Evolutionary conservation across 2,888 invertebrate genomes (phyloP).

Genomic region (Temnothorax ravouxi): DNA sequence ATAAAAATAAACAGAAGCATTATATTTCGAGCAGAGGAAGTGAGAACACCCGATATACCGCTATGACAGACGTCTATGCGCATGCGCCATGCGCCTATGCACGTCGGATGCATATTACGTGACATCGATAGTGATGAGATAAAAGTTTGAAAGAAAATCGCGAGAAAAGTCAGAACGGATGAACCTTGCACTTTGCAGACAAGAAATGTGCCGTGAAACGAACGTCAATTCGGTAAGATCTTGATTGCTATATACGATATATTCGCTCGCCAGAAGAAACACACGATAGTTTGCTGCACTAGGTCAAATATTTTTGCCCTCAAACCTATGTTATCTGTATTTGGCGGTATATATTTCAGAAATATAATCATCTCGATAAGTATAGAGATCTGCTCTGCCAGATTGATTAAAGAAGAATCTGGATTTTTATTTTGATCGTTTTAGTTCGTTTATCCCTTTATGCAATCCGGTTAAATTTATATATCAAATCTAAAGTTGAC

Average conservation of each 20-base stretch:
- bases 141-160: conserved; percentile 33
- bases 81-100: neutral
- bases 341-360: neutral
- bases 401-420: neutral
- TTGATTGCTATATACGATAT: conserved; percentile 25
- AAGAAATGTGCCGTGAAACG: conserved; percentile 29
- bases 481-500: neutral
- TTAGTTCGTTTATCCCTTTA: neutral
- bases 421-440: neutral
- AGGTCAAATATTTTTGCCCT: conserved; percentile 33
- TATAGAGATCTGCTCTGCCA: neutral
- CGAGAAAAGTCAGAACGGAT: conserved; percentile 11
- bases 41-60: neutral
- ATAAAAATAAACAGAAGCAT: neutral
- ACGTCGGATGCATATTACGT: neutral
- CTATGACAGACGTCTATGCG: conserved; percentile 4
- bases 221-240: conserved; percentile 20
- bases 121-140: conserved; percentile 17
- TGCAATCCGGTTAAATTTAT: neutral
- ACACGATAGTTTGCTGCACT: neutral
- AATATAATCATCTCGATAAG: neutral
- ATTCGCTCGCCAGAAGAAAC: conserved; percentile 25
- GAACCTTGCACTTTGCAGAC: conserved; percentile 28
- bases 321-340: neutral
- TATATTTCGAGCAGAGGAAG: conserved; percentile 27